Evolutionary conservation across 2,113 vertebrate species (phyloP), one percentile per base, ranked within the genome.

Genomic region (Stomatorhinus ivindoensis): DNA sequence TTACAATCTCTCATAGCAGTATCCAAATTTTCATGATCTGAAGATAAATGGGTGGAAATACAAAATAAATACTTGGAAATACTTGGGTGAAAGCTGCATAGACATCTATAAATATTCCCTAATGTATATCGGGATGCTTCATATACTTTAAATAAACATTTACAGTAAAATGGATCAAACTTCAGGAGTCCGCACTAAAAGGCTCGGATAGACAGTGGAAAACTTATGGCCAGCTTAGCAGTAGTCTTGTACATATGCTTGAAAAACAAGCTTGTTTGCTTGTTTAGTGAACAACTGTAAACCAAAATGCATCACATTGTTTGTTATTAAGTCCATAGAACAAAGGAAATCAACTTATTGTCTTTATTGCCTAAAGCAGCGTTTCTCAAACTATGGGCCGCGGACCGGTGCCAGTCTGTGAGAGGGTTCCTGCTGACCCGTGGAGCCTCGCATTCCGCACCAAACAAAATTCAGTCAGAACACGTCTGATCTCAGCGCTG

Each of bases 1-100:
- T 94, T 96, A 11, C 95, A 93, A 39, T 95, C 97, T 0, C 96
- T 96, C 90, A 96, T 92, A 89, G 96, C 96, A 73, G 92, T 93
- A 88, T 97, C 94, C 4, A 96, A 96, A 9, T 98, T 96, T 6
- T 96, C 96, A 47, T 97, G 95, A 88, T 96, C 96, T 96, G 93
- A 86, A 92, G 86, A 24, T 39, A 61, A 47, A 73, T 47, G 46
- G 53, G 27, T 51, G 50, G 31, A 82, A 47, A 51, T 53, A 83
- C 50, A 46, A 21, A 89, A 39, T 46, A 2, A 51, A 6, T 88
- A 47, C 48, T n/a, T 11, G 10, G 15, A 2, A 51, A 6, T 88
- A 47, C 48, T n/a, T 11, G 10, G 15, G 39, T 84, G 8, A 84
- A 84, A 21, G 47, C 42, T 69, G 61, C 61, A 4, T 69, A 69